Evolutionary conservation across 2,888 invertebrate species (phyloP), one percentile per base, ranked within the genome.

Genomic region (Aleiodes leptofemur): DNA sequence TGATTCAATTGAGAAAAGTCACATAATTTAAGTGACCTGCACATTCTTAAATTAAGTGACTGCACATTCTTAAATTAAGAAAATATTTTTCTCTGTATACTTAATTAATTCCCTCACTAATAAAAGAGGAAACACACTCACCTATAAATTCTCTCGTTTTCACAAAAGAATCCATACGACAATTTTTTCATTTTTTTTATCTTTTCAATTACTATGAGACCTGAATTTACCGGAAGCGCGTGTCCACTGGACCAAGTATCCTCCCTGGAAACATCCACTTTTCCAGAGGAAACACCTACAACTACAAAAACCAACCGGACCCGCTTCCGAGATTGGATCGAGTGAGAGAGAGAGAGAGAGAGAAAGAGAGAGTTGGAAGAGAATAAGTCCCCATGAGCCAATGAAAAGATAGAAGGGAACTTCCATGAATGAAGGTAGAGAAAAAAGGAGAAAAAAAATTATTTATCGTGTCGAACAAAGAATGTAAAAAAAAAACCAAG

Each of bases 211-310:
- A 43, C 11, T 9, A 43, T 43, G 29, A 59, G 64, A 64, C 48
- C 1, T 13, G 34, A 34, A 7, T 14, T 34, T 51, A 80, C 85
- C 84, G 86, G 86, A 86, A 86, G 81, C 78, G 79, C 84, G 85
- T 86, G 84, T 78, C 84, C 85, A 86, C 79, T 83, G 82, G 82
- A 84, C 80, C 83, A 83, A 81, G 82, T 80, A 82, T 84, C 82
- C 82, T 80, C 73, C 31, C 76, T 82, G 83, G 84, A 85, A 83
- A 82, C 84, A 82, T 83, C 85, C 85, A 84, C 83, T 85, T 83
- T 83, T 85, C 83, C 77, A 83, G 83, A 86, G 86, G 86, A 85
- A 85, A 84, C 72, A 72, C 75, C 79, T 73, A 75, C 78, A 76
- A 79, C 4, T 43, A 43, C 43, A 74, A 34, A 23, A 34, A 34